phyloP scores from a whole-genome alignment of 2,797 vertebrate species.

The Oreochromis mossambicus region DNA sequence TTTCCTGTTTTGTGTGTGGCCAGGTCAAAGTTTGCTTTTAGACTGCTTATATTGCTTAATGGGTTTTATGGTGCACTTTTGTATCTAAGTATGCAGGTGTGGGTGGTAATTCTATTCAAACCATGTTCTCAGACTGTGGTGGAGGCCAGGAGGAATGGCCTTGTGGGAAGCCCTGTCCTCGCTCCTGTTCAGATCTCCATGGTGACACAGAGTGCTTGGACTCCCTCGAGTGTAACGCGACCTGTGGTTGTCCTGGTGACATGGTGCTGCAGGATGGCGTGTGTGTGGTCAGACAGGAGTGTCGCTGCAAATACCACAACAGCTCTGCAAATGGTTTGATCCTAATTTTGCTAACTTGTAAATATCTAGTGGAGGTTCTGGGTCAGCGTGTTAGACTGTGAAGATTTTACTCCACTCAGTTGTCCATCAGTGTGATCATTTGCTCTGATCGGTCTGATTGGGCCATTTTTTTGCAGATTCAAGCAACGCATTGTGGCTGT shows the following conservation, averaged over 20 bases:
- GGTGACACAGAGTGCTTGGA: constrained; percentile 76
- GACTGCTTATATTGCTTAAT: neutral
- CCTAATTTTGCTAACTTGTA: neutral
- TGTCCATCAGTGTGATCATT: neutral
- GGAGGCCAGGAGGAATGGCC: constrained; percentile 75
- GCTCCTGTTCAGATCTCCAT: constrained; percentile 84
- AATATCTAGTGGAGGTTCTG: neutral
- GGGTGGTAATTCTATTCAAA: neutral
- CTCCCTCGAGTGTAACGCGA: constrained; percentile 58
- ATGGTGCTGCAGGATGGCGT: constrained; percentile 80
- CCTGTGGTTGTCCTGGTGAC: constrained; percentile 80
- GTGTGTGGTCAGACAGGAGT: constrained; percentile 75
- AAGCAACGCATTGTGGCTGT: constrained; percentile 64
- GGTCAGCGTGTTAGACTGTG: neutral
- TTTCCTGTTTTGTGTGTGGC: neutral
- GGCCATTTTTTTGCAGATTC: constrained; percentile 43
- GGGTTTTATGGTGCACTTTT: neutral
- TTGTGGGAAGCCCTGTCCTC: constrained; percentile 84
- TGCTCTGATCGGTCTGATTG: neutral
- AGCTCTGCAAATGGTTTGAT: constrained; percentile 69
- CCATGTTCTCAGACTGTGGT: constrained; percentile 71
- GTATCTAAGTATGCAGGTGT: rapidly evolving
- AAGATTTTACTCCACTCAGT: neutral
- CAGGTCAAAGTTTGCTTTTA: neutral
- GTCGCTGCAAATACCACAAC: constrained; percentile 82